Base-by-base conservation (phyloP, 2,888 invertebrate species). In the Xestia sexstrigata region DNA sequence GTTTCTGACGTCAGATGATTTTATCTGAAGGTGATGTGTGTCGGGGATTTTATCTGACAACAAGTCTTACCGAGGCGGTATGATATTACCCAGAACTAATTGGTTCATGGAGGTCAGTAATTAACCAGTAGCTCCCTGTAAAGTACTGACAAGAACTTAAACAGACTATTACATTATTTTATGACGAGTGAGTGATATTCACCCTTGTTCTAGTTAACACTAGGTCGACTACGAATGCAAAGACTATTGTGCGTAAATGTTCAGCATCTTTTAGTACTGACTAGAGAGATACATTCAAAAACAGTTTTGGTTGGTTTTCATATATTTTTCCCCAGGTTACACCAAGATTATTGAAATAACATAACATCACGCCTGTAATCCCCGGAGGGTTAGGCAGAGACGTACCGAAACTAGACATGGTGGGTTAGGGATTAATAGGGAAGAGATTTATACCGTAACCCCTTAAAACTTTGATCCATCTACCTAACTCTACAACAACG, bases 1-100 rank as follows among this genome's bases (percentile, higher is more conserved):
- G 58, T 83, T 72, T 74, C 58, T 75, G 72, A 70, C 78, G 63
- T 65, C 49, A 62, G 30, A 35, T 60, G 30, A 65, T 49, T 68
- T 73, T 68, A 73, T 76, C 26, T 15, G 23, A 23, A 30, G n/a
- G 42, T 67, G n/a, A 62, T 45, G n/a, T 52, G 20, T 49, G 17
- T 35, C 2, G 17, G 9, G 60, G 60, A 62, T 26, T 42, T 17
- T 11, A 0, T 55, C 30, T 65, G 60, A 35, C 30, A 62, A 62
- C 30, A 35, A 62, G 62, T 35, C 20, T 35, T 35, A 35, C 0
- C 9, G 20, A 30, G 20, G 9, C 7, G 8, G 1, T 62, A 11
- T 62, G 9, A 2, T 35, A 20, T 30, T 30, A 60, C 8, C 8
- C 17, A 30, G 17, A 60, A 30, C 30, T 11, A 35, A 62, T 17